A percentile compares a stretch with the other conserved stretches of the same genome.
Conservation (phyloP, 2,888 invertebrate species). For the Spodoptera picta region DNA sequence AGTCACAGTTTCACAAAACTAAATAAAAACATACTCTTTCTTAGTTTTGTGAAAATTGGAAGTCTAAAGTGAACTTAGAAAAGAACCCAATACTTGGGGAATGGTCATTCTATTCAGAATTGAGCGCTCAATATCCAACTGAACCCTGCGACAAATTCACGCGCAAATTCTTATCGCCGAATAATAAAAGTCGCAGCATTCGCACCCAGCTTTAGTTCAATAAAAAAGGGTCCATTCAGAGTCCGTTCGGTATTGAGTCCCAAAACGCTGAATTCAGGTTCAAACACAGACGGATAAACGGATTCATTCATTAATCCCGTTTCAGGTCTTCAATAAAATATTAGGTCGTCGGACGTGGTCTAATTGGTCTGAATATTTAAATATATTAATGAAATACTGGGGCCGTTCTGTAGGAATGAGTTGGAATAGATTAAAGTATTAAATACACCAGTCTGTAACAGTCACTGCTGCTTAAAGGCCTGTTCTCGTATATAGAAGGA, state of each 20-base stretch:
- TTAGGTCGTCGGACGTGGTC: constrained; percentile 44
- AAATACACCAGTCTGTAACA: not conserved
- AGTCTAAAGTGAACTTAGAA: not conserved
- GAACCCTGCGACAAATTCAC: constrained; percentile 5
- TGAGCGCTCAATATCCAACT: constrained; percentile 17
- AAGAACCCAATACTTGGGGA: constrained; percentile 14
- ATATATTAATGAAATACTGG: constrained; percentile 24
- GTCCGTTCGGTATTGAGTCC: constrained; percentile 6
- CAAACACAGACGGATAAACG: constrained; percentile 35
- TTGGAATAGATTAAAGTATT: not conserved
- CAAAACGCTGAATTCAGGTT: constrained; percentile 27
- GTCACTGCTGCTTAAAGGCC: too few relatives aligned
- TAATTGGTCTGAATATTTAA: constrained; percentile 54
- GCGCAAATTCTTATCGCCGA: constrained; percentile 10
- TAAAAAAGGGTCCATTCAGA: constrained; percentile 22
- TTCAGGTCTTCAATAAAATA: constrained; percentile 50
- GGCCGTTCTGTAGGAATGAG: constrained; percentile 1
- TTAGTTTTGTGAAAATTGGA: too few relatives aligned
- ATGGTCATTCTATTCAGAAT: constrained; percentile 7
- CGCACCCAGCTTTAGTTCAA: constrained; percentile 11
- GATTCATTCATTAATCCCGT: constrained; percentile 48
- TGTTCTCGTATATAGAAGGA: too few relatives aligned
- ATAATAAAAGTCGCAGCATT: constrained; percentile 40
- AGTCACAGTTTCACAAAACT: too few relatives aligned
- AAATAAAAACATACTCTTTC: too few relatives aligned